phyloP scores from a whole-genome alignment of 2,888 invertebrate species.

The Mylabris sibirica region DNA sequence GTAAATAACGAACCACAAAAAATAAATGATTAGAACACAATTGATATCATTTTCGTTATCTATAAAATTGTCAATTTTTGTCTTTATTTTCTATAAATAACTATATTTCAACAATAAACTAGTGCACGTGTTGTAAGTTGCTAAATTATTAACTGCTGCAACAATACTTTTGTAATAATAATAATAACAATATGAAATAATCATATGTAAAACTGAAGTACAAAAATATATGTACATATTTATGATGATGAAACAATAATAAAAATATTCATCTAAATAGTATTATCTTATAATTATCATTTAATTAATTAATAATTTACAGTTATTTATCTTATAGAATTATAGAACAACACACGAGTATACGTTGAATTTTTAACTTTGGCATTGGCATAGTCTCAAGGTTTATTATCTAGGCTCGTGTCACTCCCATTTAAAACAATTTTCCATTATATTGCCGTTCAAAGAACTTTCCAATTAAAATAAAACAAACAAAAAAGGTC shows the following conservation, averaged over 20 bases:
- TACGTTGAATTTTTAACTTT: conserved; percentile 28
- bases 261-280: neutral
- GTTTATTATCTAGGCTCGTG: conserved; percentile 20
- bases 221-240: neutral
- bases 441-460: conserved; percentile 3
- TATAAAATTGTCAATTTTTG: neutral
- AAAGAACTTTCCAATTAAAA: conserved; percentile 11
- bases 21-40: neutral
- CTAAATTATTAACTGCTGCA: conserved; percentile 4
- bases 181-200: neutral
- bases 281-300: too few relatives aligned
- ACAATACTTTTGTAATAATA: neutral
- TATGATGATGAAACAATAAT: neutral
- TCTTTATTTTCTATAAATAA: neutral
- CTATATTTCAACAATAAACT: neutral
- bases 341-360: neutral
- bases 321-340: neutral
- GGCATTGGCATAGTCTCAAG: conserved; percentile 31
- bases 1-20: neutral
- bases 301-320: conserved; percentile 4
- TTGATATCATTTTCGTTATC: neutral
- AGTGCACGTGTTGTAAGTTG: conserved; percentile 10
- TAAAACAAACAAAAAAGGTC: neutral
- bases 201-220: neutral
- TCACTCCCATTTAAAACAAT: conserved; percentile 14